Percentiles rank a stretch among this genome's conserved stretches.
Evolutionary conservation across 1,140 invertebrate genomes (phyloP).

Genomic region (Mycetomoellerius zeteki): DNA sequence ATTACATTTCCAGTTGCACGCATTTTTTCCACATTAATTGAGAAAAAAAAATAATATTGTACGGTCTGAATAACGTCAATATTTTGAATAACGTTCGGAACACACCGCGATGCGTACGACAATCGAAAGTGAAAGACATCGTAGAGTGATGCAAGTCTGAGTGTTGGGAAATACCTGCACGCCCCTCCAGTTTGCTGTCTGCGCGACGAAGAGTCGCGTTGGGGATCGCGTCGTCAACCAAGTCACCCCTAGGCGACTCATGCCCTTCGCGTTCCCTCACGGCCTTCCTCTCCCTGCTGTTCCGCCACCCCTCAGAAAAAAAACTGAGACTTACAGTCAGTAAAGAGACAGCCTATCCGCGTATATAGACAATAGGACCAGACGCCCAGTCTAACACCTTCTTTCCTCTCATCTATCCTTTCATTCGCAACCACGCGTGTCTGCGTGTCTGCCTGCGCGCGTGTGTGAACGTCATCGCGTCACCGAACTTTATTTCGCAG

Average conservation of each 20-base stretch:
- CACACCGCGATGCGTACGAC: slow-evolving; percentile 51
- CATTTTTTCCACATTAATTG: background rate
- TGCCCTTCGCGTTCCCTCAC: background rate
- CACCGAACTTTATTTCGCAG: background rate
- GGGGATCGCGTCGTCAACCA: slow-evolving; percentile 65
- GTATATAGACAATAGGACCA: slow-evolving; percentile 76
- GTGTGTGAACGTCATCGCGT: slow-evolving; percentile 39
- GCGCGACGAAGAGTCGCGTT: slow-evolving; percentile 73
- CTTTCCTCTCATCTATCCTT: slow-evolving; percentile 55
- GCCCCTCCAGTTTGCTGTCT: slow-evolving; percentile 55
- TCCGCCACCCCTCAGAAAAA: slow-evolving; percentile 57
- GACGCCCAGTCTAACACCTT: slow-evolving; percentile 73
- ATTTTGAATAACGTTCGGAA: slow-evolving; percentile 71
- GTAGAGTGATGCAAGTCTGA: slow-evolving; percentile 3
- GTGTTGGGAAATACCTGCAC: slow-evolving; percentile 70
- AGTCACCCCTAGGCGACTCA: slow-evolving; percentile 63
- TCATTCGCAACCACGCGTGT: slow-evolving; percentile 69
- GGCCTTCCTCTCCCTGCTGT: slow-evolving; percentile 21
- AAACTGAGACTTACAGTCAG: slow-evolving; percentile 75
- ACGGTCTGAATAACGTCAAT: no score
- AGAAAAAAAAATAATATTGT: slow-evolving; percentile 13
- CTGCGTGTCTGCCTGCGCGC: slow-evolving; percentile 62
- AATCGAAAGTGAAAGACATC: slow-evolving; percentile 58
- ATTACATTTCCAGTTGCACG: background rate
- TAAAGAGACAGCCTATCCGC: slow-evolving; percentile 78